phyloP scores from a whole-genome alignment of 1,140 invertebrate species.

The Saxidomus purpurata region DNA sequence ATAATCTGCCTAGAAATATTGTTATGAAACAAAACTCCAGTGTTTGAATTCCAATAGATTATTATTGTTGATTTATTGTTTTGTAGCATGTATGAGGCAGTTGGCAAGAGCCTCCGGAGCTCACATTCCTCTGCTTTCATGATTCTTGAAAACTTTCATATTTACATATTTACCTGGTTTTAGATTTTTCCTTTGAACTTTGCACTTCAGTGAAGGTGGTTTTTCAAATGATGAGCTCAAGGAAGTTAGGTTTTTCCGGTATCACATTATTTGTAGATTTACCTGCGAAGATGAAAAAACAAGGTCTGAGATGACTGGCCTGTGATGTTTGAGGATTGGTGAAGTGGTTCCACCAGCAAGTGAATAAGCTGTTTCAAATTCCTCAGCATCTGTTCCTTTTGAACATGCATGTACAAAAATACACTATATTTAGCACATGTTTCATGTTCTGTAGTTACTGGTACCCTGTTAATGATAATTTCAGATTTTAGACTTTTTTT shows the following conservation, averaged over 20 bases:
- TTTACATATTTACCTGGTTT: conserved; percentile 30
- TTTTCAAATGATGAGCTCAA: background rate
- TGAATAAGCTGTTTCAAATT: no score
- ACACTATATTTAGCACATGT: no score
- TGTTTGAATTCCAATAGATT: conserved; percentile 43
- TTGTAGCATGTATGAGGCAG: background rate
- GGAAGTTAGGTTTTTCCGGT: conserved; percentile 4
- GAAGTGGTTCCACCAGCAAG: no score
- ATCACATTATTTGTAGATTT: background rate
- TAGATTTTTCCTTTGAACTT: conserved; percentile 9
- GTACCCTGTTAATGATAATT: no score
- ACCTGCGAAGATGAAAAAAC: no score
- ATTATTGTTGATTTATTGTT: conserved; percentile 19
- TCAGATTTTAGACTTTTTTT: no score
- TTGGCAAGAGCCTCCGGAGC: background rate
- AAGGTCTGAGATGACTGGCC: no score
- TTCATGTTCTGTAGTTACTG: no score
- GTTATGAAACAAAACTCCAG: conserved; percentile 40
- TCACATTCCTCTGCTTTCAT: background rate
- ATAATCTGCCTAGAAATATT: background rate
- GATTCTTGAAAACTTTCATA: conserved; percentile 24
- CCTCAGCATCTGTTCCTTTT: no score
- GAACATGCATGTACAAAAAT: no score
- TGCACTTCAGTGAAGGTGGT: conserved; percentile 18
- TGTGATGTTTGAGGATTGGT: no score